Base-by-base conservation (phyloP, 2,113 vertebrate species). In the Bucco capensis region DNA sequence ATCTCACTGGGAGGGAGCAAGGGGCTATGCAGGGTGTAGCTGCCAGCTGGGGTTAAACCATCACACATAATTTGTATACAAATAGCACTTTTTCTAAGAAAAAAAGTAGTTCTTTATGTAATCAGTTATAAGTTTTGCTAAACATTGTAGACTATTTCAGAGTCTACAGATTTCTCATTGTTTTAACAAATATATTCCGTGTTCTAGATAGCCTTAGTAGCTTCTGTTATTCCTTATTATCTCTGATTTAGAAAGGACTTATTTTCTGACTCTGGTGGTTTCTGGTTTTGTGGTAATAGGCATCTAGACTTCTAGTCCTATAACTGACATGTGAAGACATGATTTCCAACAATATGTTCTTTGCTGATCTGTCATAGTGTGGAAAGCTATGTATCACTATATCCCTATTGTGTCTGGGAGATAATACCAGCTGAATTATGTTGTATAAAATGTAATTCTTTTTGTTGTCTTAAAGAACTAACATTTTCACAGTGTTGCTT, bases 1-100 rank as follows among this genome's bases (percentile, higher is more conserved):
- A 14, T 47, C 33, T 35, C 10, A 13, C 38, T 2, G 27, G 25
- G 6, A 30, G 11, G 2, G 15, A 49, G 15, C 0, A 0, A 53
- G 46, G 0, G 5, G 30, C 25, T 73, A 13, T 5, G 10, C 53
- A 18, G 12, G 3, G 33, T 13, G 67, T 6, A 35, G 30, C 19
- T 61, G 53, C 33, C 0, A 2, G 23, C 11, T 8, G 2, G 5
- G 9, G 6, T 67, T 53, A 73, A 73, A 33, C 23, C 5, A 16
- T 1, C 1, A 21, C 15, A 44, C 4, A 6, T 8, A 60, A 17
- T 50, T 61, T 72, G 35, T 53, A 62, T n/a, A 17, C 13, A 46
- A 25, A 40, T 27, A 62, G 5, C 10, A 14, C 12, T 54, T 88
- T 27, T 46, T 33, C 17, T 31, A 51, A n/a, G 3, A 22, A 25